Evolutionary conservation across 2,888 invertebrate genomes (phyloP).

Genomic region (Caenorhabditis sulstoni): DNA sequence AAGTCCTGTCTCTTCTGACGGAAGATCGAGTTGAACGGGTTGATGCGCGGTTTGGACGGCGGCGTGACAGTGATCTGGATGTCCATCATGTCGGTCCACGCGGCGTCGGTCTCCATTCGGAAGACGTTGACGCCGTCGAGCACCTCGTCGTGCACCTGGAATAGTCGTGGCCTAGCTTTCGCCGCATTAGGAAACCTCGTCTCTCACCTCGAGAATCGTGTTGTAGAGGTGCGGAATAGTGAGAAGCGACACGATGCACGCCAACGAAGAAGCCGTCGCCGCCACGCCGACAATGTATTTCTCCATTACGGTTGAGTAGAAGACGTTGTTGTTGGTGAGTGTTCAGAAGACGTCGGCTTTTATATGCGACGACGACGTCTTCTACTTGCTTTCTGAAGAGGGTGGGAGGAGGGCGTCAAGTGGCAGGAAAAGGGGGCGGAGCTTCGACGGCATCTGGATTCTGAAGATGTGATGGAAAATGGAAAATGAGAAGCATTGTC

Average conservation of each 20-base stretch:
- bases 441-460: slow-evolving; percentile 4
- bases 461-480: neutral
- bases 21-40: slow-evolving; percentile 75
- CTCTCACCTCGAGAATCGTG: slow-evolving; percentile 70
- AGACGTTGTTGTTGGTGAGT: neutral
- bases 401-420: slow-evolving; percentile 45
- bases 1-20: slow-evolving; percentile 69
- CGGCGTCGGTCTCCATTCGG: slow-evolving; percentile 78
- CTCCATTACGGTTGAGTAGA: slow-evolving; percentile 60
- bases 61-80: slow-evolving; percentile 77
- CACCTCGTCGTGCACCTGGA: slow-evolving; percentile 62
- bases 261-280: slow-evolving; percentile 66
- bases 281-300: slow-evolving; percentile 70
- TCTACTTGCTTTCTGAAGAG: no score
- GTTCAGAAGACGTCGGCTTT: slow-evolving; percentile 25
- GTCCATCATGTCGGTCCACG: slow-evolving; percentile 78
- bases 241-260: slow-evolving; percentile 73
- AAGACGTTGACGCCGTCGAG: slow-evolving; percentile 68
- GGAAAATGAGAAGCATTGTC: neutral
- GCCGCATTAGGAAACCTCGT: neutral
- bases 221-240: slow-evolving; percentile 77
- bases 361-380: slow-evolving; percentile 18
- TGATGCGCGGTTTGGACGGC: slow-evolving; percentile 71
- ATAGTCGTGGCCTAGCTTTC: neutral
- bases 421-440: slow-evolving; percentile 5